Conservation (phyloP, 2,113 vertebrate species). For the Philantomba maxwellii region DNA sequence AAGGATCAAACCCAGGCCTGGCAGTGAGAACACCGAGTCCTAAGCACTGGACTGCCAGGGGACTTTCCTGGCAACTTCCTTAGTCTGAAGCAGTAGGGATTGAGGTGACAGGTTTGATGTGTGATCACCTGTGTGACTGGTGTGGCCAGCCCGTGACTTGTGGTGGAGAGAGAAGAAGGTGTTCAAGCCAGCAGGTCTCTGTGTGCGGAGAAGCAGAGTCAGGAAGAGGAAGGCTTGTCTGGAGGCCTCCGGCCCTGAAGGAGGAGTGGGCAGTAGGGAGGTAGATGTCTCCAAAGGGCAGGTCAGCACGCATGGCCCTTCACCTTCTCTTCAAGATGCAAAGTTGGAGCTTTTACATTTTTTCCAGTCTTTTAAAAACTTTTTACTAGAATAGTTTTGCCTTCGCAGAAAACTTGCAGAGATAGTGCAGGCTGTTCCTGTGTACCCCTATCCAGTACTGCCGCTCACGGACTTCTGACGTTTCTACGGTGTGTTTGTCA, state of each 20-base stretch:
- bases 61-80: neutral
- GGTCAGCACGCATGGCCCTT: rapidly evolving
- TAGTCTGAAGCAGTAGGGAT: neutral
- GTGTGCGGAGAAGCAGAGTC: neutral
- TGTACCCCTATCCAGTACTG: rapidly evolving
- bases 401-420: neutral
- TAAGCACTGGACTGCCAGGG: neutral
- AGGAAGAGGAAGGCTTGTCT: neutral
- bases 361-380: neutral
- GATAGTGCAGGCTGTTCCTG: rapidly evolving
- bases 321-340: neutral
- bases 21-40: neutral
- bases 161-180: neutral
- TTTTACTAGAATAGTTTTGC: neutral
- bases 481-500: rapidly evolving
- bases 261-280: rapidly evolving
- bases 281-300: neutral
- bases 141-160: no score
- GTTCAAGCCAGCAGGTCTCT: rapidly evolving
- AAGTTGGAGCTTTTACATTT: neutral
- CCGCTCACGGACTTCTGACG: rapidly evolving
- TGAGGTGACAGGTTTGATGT: neutral
- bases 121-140: neutral
- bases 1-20: neutral
- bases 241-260: neutral